phyloP scores from a whole-genome alignment of 1,140 invertebrate genomes.

The Homarus americanus region DNA sequence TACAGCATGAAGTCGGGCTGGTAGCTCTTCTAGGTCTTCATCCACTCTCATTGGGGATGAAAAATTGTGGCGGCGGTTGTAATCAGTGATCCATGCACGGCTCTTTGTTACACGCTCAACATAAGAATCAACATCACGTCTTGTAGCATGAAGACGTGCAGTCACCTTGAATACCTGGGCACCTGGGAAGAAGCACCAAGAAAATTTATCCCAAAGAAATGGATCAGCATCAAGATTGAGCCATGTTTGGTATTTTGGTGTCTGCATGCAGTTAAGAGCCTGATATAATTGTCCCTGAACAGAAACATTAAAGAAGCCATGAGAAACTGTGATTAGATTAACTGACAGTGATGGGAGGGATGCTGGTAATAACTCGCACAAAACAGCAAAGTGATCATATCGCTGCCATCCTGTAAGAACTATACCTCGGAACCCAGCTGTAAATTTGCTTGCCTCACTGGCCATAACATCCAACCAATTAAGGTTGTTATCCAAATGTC shows the following conservation, averaged over 20 bases:
- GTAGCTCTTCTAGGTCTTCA: slow-evolving; percentile 83
- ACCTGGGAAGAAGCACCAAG: slow-evolving; percentile 81
- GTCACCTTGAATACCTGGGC: slow-evolving; percentile 82
- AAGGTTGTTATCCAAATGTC: slow-evolving; percentile 86
- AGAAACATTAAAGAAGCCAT: slow-evolving; percentile 83
- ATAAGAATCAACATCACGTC: slow-evolving; percentile 78
- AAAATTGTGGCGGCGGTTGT: slow-evolving; percentile 88
- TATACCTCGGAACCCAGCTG: slow-evolving; percentile 82
- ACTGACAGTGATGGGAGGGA: slow-evolving; percentile 88
- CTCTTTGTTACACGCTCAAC: slow-evolving; percentile 76
- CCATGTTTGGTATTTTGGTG: slow-evolving; percentile 71
- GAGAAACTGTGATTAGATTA: slow-evolving; percentile 81
- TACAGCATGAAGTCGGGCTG: slow-evolving; percentile 78
- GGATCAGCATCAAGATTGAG: slow-evolving; percentile 82
- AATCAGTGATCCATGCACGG: slow-evolving; percentile 87
- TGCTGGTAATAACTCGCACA: slow-evolving; percentile 94
- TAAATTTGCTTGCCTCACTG: slow-evolving; percentile 81
- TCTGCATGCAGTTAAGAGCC: slow-evolving; percentile 81
- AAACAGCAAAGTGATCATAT: slow-evolving; percentile 94
- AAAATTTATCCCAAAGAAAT: slow-evolving; percentile 81
- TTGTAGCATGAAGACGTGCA: slow-evolving; percentile 80
- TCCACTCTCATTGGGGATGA: slow-evolving; percentile 86
- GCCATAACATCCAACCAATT: slow-evolving; percentile 85
- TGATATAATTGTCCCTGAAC: slow-evolving; percentile 80
- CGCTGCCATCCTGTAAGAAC: slow-evolving; percentile 83